Evolutionary conservation across 2,888 invertebrate species (phyloP).

Genomic region (Plagiodera versicolora): DNA sequence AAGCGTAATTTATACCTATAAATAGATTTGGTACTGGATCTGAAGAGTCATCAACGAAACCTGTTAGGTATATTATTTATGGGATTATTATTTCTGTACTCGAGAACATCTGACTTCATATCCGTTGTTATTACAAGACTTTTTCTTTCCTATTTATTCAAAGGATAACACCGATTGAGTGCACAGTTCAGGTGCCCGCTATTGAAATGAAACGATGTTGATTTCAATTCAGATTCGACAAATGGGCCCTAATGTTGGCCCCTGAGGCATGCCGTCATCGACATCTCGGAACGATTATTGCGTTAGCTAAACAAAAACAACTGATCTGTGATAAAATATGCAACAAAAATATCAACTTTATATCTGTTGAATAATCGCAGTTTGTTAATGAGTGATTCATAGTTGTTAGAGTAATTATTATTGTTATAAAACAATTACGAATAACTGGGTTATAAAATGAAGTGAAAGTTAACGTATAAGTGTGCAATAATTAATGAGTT

Average conservation of each 20-base stretch:
- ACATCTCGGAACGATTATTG: neutral
- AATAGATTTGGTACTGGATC: neutral
- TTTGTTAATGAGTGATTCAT: constrained; percentile 23
- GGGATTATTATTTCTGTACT: neutral
- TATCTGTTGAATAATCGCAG: constrained; percentile 13
- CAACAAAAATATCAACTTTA: neutral
- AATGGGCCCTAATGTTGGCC: neutral
- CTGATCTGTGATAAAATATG: neutral
- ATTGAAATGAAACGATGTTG: neutral
- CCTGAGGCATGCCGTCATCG: neutral
- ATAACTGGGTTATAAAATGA: constrained; percentile 25
- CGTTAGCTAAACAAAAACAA: too few relatives aligned
- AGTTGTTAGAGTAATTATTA: constrained; percentile 15
- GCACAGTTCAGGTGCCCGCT: neutral
- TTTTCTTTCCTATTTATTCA: neutral
- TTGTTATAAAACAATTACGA: constrained; percentile 25
- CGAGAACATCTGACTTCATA: neutral
- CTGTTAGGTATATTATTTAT: neutral
- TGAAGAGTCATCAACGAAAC: neutral
- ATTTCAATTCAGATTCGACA: neutral
- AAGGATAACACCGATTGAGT: neutral
- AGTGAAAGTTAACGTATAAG: constrained; percentile 25
- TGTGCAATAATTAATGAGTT: constrained; percentile 1
- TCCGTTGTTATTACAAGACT: neutral
- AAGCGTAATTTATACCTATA: neutral